Conservation (phyloP, 1,140 invertebrate species). For the Pachyrhynchus sulphureomaculatus region DNA sequence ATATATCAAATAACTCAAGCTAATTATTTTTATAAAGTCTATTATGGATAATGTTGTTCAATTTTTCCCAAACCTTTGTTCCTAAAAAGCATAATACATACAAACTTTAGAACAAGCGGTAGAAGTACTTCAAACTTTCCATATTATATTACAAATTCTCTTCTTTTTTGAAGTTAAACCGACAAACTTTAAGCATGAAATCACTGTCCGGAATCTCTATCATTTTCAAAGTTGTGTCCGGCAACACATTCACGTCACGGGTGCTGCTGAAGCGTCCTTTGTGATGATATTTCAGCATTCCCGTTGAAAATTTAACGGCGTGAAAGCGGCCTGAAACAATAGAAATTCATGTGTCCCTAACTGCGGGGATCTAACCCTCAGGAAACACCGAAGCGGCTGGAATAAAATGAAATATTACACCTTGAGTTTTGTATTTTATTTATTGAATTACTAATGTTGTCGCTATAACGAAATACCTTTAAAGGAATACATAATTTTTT, state of each 20-base stretch:
- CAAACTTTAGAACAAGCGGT: too few species aligned
- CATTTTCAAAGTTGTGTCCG: slow-evolving; percentile 19
- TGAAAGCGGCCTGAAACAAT: slow-evolving; percentile 26
- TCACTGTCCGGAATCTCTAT: neutral
- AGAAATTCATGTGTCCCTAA: slow-evolving; percentile 22
- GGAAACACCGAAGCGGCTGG: slow-evolving; percentile 11
- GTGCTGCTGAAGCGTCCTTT: slow-evolving; percentile 5
- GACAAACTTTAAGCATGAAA: neutral
- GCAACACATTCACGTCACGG: slow-evolving; percentile 15
- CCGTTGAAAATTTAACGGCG: slow-evolving; percentile 27
- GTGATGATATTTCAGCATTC: slow-evolving; percentile 13
- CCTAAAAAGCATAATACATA: too few species aligned
- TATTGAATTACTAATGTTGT: slow-evolving; percentile 4
- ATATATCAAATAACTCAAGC: too few species aligned
- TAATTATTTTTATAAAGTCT: too few species aligned
- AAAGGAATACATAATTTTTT: too few species aligned
- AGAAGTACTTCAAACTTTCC: too few species aligned
- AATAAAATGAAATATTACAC: slow-evolving; percentile 15
- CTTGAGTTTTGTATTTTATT: neutral
- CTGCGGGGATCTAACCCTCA: slow-evolving; percentile 8
- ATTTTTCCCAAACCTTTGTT: too few species aligned
- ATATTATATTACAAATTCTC: too few species aligned
- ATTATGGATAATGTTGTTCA: too few species aligned
- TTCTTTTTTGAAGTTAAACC: neutral
- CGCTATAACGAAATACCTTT: slow-evolving; percentile 12